Base-by-base conservation (phyloP, 2,797 vertebrate genomes). In the Muscicapa striata region DNA sequence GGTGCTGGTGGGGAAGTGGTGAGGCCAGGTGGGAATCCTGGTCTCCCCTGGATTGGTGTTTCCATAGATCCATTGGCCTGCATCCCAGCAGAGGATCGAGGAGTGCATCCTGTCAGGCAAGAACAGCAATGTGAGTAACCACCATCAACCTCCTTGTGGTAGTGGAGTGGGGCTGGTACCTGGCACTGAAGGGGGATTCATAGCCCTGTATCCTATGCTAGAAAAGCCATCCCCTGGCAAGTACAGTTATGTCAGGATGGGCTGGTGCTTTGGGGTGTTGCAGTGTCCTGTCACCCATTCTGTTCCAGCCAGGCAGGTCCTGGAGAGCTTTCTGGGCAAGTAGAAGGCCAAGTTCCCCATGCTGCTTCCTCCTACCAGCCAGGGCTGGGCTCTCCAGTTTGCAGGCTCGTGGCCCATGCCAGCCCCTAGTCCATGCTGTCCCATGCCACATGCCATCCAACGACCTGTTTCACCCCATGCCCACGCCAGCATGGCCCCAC, bases 61-160 rank as follows among this genome's bases (percentile, higher is more conserved):
- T 94, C 40, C 63, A 10, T 98, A 99, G 99, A 99, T 99, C 97
- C 99, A 99, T 93, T 99, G 99, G 99, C 99, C 99, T 0, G 99
- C 99, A 1, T 98, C 98, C 89, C 98, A 98, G 49, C 99, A 99
- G 97, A 99, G 99, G 97, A 99, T 99, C 13, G 99, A 99, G 14
- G 99, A 99, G 84, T 99, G 99, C 41, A 98, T 99, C 95, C 96
- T 99, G 69, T 99, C 99, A 2, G 99, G 99, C 95, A 99, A 99
- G 97, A 99, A 99, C 96, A 98, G 98, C 93, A 99, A 99, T 1
- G 99, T 99, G 97, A 99, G 99, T 95, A 43, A 20, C 49, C 27
- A 83, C 46, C 38, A 17, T 0, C 0, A 72, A 12, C 11, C 7
- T 24, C 1, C 3, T 81, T 72, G 48, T 74, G 38, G 59, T 12